Conservation (phyloP, 2,797 vertebrate species). For the Rallus crepitans region DNA sequence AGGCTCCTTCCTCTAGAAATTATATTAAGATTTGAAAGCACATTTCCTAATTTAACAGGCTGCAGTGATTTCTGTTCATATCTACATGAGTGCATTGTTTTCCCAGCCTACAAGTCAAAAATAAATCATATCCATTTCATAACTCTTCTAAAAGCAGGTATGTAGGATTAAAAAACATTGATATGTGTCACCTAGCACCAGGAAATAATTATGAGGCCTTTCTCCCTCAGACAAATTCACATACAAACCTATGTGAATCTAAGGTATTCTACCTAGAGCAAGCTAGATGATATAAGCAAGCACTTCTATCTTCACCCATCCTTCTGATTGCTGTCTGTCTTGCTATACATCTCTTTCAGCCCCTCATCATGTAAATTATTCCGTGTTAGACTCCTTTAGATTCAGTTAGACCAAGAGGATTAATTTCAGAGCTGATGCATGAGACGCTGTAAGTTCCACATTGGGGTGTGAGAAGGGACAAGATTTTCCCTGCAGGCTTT, state of each 20-base stretch:
- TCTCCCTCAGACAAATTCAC: neutral
- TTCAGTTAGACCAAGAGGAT: constrained; percentile 11
- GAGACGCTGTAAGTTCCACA: neutral
- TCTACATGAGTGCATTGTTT: neutral
- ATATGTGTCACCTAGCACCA: neutral
- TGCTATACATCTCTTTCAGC: neutral
- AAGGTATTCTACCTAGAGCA: neutral
- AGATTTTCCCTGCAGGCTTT: constrained; percentile 10
- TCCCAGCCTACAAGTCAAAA: neutral
- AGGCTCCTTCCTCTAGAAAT: constrained; percentile 44
- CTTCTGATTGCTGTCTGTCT: neutral
- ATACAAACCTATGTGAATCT: neutral
- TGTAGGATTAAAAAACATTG: neutral
- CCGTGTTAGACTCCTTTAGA: neutral
- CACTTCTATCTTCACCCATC: neutral
- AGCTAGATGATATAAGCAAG: neutral
- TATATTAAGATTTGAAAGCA: constrained; percentile 55
- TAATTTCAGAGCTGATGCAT: neutral
- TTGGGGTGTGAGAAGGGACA: neutral
- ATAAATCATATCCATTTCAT: neutral
- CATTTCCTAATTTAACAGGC: constrained; percentile 33
- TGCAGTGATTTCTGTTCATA: constrained; percentile 18
- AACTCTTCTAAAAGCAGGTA: neutral
- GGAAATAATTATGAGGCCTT: neutral
- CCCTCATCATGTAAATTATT: neutral